Evolutionary conservation across 2,797 vertebrate genomes (phyloP).

Genomic region (Falco biarmicus): DNA sequence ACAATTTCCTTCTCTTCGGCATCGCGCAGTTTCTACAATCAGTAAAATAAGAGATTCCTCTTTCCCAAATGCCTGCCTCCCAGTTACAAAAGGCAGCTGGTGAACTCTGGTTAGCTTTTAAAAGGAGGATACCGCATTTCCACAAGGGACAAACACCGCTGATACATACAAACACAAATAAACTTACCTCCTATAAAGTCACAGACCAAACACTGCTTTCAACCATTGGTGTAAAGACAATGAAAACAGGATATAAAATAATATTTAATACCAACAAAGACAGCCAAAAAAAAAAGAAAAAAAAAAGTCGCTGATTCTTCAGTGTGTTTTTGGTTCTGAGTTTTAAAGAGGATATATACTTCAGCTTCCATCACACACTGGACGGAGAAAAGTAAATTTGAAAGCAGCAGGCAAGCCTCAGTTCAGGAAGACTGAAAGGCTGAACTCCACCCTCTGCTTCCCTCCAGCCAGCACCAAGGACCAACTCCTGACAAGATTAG

Average conservation of each 20-base stretch:
- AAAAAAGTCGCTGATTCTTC: slow-evolving; percentile 39
- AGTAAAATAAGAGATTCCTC: not conserved
- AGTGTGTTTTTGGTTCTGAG: not conserved
- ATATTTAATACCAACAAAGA: slow-evolving; percentile 64
- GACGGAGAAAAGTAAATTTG: not conserved
- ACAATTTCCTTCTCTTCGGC: not conserved
- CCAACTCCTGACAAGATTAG: slow-evolving; percentile 24
- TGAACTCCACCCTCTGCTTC: slow-evolving; percentile 66
- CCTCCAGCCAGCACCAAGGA: not conserved
- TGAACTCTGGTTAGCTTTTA: slow-evolving; percentile 38
- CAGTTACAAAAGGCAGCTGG: not conserved
- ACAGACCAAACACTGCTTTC: slow-evolving; percentile 80
- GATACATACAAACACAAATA: slow-evolving; percentile 71
- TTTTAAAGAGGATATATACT: not conserved
- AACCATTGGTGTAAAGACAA: slow-evolving; percentile 80
- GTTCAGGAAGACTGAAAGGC: slow-evolving; percentile 20
- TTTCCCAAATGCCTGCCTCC: not conserved
- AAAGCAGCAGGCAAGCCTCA: slow-evolving; percentile 55
- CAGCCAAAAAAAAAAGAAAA: not conserved
- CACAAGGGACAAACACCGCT: slow-evolving; percentile 59
- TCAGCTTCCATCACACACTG: slow-evolving; percentile 15
- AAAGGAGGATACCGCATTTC: slow-evolving; percentile 82
- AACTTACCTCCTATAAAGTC: slow-evolving; percentile 83
- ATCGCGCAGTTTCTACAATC: not conserved
- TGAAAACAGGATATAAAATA: slow-evolving; percentile 74